Evolutionary conservation across 2,797 vertebrate genomes (phyloP), one percentile per base, ranked within the genome.

Genomic region (Sus cebifrons): DNA sequence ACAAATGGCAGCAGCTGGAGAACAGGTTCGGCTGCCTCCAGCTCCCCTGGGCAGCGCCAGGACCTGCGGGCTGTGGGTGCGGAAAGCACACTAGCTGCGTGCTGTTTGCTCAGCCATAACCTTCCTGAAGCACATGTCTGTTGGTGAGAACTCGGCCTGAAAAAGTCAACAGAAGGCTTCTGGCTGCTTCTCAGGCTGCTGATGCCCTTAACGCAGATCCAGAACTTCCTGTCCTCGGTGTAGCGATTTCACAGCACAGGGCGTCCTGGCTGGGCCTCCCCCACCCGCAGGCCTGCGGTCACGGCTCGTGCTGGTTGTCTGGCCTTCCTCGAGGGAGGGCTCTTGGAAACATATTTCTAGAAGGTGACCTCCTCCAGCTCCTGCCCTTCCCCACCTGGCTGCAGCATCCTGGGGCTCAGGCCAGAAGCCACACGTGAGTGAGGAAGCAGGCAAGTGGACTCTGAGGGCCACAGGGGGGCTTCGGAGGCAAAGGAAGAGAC

Each of bases 11-110:
- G 85, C 2, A 36, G 78, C 60, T 32, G 49, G 21, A 21, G 95
- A 98, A 93, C 86, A 25, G 0, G 96, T 97, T 96, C 1, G 4
- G 40, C 93, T 74, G 70, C 96, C 93, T 88, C 62, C 49, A 40
- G 96, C 96, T 98, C 91, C 94, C 98, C 97, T 98, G 94, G 96
- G 96, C 68, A 0, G 0, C 4, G 98, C 97, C 98, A 95, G 91
- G 40, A 56, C 15, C 2, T 0, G 32, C 11, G 27, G 1, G 25
- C 44, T 94, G 97, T 95, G 92, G 23, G 93, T 64, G 18, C 11
- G 1, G 81, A 10, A 4, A 75, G 81, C 3, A 20, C 81, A 64
- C 86, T 97, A 54, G 83, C 96, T 74, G 2, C 70, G 0, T 2
- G 3, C 14, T 92, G 9, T 87, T 98, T 95, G 95, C 89, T 98